Evolutionary conservation across 2,113 vertebrate genomes (phyloP).

Genomic region (Gavialis gangeticus): DNA sequence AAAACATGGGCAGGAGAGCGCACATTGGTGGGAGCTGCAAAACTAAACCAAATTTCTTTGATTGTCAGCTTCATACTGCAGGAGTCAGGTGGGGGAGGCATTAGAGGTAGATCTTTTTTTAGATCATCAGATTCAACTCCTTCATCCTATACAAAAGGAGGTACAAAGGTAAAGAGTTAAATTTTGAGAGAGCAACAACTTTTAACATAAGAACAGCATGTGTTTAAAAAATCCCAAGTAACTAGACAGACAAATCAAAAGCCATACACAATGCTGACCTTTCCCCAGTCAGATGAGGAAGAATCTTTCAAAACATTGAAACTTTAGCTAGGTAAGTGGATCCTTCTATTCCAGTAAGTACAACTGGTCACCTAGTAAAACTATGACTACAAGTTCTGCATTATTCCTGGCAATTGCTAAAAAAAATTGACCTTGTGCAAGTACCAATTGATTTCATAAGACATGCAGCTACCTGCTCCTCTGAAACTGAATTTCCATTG

Average conservation of each 20-base stretch:
- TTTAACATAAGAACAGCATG: background rate
- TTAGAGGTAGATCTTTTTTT: conserved; percentile 95
- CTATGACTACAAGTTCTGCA: background rate
- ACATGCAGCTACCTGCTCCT: conserved; percentile 88
- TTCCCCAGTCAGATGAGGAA: background rate
- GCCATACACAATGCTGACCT: background rate
- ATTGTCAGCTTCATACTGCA: conserved; percentile 99
- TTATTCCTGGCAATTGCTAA: background rate
- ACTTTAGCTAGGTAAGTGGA: background rate
- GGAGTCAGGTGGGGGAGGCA: conserved; percentile 97
- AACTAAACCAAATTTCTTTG: conserved; percentile 99
- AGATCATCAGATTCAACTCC: conserved; percentile 98
- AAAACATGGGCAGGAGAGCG: conserved; percentile 89
- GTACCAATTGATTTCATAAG: background rate
- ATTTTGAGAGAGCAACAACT: background rate
- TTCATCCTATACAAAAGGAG: conserved; percentile 87
- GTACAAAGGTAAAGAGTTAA: background rate
- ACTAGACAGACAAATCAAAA: background rate
- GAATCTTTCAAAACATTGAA: background rate
- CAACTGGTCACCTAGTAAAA: background rate
- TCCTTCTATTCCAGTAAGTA: background rate
- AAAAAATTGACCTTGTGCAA: background rate
- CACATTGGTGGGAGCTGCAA: conserved; percentile 97
- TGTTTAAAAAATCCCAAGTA: background rate
- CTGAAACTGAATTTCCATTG: conserved; percentile 93